A percentile compares a stretch with the other conserved stretches of the same genome.
phyloP scores from a whole-genome alignment of 2,888 invertebrate genomes.

The Podotricha telesiphe region DNA sequence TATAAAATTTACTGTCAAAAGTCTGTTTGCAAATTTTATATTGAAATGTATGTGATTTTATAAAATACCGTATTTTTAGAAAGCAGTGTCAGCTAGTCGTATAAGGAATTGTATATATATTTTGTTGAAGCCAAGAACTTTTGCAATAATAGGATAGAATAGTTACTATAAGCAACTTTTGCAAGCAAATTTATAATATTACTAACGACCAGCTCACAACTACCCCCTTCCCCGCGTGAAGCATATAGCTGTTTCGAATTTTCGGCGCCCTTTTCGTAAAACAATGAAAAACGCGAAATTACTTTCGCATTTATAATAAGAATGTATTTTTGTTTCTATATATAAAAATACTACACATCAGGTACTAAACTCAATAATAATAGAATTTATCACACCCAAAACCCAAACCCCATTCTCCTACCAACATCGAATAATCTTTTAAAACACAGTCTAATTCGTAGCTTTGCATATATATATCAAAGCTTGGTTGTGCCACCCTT shows the following conservation, averaged over 20 bases:
- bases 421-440: conserved; percentile 38
- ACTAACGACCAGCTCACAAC: too few relatives aligned
- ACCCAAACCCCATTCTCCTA: conserved; percentile 13
- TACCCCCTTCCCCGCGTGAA: too few relatives aligned
- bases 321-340: too few relatives aligned
- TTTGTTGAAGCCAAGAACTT: not conserved
- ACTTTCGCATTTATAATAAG: too few relatives aligned
- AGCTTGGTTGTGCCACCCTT: conserved; percentile 75
- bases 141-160: not conserved
- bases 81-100: conserved; percentile 8
- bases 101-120: conserved; percentile 3
- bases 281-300: too few relatives aligned
- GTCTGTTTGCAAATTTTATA: conserved; percentile 22
- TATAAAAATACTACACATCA: not conserved
- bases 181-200: not conserved
- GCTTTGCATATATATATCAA: conserved; percentile 69
- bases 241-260: not conserved
- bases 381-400: not conserved
- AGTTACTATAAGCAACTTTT: not conserved
- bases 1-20: conserved; percentile 27
- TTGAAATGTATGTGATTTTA: conserved; percentile 12
- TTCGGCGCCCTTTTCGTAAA: too few relatives aligned
- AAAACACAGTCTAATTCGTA: conserved; percentile 67
- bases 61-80: conserved; percentile 19
- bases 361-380: not conserved